Evolutionary conservation across 1,140 invertebrate species (phyloP).

Genomic region (Araneus ventricosus): DNA sequence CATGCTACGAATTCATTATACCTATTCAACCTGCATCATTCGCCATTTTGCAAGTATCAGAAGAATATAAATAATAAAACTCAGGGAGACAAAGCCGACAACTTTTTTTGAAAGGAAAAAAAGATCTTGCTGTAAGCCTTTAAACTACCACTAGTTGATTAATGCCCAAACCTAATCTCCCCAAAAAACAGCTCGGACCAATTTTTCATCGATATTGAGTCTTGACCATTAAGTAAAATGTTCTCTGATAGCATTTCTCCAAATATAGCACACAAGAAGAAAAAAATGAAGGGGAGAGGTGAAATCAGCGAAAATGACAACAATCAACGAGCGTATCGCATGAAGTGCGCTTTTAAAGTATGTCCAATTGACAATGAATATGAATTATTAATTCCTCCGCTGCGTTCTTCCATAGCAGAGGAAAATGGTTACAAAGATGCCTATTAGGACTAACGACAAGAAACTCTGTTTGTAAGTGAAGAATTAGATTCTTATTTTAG

Average conservation of each 20-base stretch:
- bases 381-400: conserved; percentile 51
- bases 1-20: too few species aligned
- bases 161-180: not conserved
- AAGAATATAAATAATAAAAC: too few species aligned
- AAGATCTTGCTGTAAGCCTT: not conserved
- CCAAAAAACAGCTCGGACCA: not conserved
- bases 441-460: conserved; percentile 53
- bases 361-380: too few species aligned
- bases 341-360: not conserved
- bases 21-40: too few species aligned
- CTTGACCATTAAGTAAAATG: conserved; percentile 26
- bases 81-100: too few species aligned
- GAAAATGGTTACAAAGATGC: conserved; percentile 13
- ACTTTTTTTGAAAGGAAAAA: too few species aligned
- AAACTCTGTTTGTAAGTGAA: conserved; percentile 59
- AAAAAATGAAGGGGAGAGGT: not conserved
- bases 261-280: conserved; percentile 40
- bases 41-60: too few species aligned
- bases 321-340: conserved; percentile 6
- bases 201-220: conserved; percentile 52
- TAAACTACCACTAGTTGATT: not conserved
- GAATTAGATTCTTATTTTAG: conserved; percentile 57
- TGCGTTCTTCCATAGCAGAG: conserved; percentile 22
- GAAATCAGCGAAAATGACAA: not conserved
- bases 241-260: not conserved